These are phyloP conservation scores for Neomonachus schauinslandi DNA, from an alignment of 2,113 vertebrate species.

Conservation along the genomic window DNA sequence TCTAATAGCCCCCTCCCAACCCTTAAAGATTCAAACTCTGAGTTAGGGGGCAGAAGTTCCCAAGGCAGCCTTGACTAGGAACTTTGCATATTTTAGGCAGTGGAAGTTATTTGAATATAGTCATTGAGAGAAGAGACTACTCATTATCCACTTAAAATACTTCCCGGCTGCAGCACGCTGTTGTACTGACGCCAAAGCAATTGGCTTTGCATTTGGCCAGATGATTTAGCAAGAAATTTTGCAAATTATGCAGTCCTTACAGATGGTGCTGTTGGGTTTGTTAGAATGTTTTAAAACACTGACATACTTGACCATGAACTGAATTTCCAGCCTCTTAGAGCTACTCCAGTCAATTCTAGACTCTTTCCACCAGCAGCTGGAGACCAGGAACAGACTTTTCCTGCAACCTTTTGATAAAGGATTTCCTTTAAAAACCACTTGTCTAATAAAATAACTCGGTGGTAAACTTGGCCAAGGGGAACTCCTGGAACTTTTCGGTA, in stretches of 20 bases:
- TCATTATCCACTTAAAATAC: constrained; percentile 80
- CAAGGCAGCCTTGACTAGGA: constrained; percentile 24
- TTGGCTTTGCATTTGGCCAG: constrained; percentile 70
- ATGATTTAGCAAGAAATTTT: constrained; percentile 75
- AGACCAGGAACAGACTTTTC: constrained; percentile 45
- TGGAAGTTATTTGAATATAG: constrained; percentile 70
- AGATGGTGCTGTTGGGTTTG: constrained; percentile 65
- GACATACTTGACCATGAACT: constrained; percentile 56
- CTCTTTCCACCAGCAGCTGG: background rate
- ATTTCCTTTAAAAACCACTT: constrained; percentile 58
- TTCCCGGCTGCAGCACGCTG: constrained; percentile 33
- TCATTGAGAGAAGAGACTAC: constrained; percentile 67
- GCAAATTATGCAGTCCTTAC: constrained; percentile 70
- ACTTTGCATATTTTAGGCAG: constrained; percentile 63
- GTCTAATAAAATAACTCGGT: constrained; percentile 43
- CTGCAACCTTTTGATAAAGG: constrained; percentile 18
- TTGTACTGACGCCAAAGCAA: constrained; percentile 61
- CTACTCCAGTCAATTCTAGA: background rate
- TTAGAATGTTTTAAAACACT: constrained; percentile 72
- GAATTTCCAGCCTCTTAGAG: constrained; percentile 21
- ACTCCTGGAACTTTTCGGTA: constrained; percentile 6
- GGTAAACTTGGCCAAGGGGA: constrained; percentile 9
- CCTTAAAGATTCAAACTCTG: background rate
- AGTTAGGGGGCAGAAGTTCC: constrained; percentile 20
- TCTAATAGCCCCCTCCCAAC: background rate